Evolutionary conservation across 2,888 invertebrate species (phyloP).

Genomic region (Phorcus lineatus): DNA sequence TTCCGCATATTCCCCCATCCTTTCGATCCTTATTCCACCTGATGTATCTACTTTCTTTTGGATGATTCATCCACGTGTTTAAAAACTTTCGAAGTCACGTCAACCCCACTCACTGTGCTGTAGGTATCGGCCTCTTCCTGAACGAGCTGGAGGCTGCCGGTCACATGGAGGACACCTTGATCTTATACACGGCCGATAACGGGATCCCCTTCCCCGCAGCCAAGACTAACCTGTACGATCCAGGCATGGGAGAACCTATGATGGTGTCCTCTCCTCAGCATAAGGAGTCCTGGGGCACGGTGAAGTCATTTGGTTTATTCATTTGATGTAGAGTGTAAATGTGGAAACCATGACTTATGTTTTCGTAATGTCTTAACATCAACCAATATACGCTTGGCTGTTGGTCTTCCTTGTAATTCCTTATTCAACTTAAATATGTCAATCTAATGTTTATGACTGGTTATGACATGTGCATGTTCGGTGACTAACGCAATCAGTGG

Average conservation of each 20-base stretch:
- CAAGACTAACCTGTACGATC: slow-evolving; percentile 92
- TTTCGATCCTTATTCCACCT: too few relatives aligned
- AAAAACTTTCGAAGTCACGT: too few relatives aligned
- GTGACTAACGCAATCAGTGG: too few relatives aligned
- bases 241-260: slow-evolving; percentile 87
- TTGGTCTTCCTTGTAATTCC: too few relatives aligned
- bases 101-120: background rate
- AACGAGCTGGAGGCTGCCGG: slow-evolving; percentile 84
- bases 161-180: slow-evolving; percentile 83
- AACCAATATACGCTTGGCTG: too few relatives aligned
- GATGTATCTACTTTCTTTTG: too few relatives aligned
- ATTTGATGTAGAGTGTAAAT: background rate
- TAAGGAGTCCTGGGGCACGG: slow-evolving; percentile 79
- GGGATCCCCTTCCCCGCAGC: slow-evolving; percentile 92
- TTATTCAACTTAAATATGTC: too few relatives aligned
- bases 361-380: too few relatives aligned
- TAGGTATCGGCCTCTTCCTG: slow-evolving; percentile 87
- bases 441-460: too few relatives aligned
- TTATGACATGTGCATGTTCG: too few relatives aligned
- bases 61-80: too few relatives aligned
- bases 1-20: too few relatives aligned
- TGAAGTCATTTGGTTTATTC: slow-evolving; percentile 70
- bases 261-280: slow-evolving; percentile 85
- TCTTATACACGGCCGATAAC: slow-evolving; percentile 92
- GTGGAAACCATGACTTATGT: background rate